Percentiles rank a stretch among this genome's conserved stretches.
Evolutionary conservation across 2,113 vertebrate genomes (phyloP).

Genomic region (Dascyllus trimaculatus): DNA sequence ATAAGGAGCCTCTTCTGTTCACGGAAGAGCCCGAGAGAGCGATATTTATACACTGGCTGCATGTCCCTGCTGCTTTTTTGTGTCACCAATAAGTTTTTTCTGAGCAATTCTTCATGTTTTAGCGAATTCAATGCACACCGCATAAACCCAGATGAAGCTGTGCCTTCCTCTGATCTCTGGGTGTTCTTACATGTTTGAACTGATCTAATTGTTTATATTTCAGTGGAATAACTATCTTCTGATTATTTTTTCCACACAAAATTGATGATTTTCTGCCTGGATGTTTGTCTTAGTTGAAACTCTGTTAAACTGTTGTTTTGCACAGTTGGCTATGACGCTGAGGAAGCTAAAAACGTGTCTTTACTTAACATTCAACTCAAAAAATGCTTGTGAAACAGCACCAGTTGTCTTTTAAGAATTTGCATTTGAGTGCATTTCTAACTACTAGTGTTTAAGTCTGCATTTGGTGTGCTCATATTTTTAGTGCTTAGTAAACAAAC

Average conservation of each 20-base stretch:
- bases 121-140: slow-evolving; percentile 25
- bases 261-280: slow-evolving; percentile 1
- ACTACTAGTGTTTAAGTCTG: too few relatives aligned
- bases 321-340: too few relatives aligned
- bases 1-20: slow-evolving; percentile 81
- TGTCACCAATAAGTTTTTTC: slow-evolving; percentile 65
- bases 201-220: slow-evolving; percentile 23
- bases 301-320: slow-evolving; percentile 30
- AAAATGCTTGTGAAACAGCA: too few relatives aligned
- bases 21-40: slow-evolving; percentile 73
- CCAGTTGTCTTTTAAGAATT: background rate
- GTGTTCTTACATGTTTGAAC: slow-evolving; percentile 7
- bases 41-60: slow-evolving; percentile 77
- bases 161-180: background rate
- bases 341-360: too few relatives aligned
- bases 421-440: background rate
- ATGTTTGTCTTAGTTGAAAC: slow-evolving; percentile 16
- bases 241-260: slow-evolving; percentile 33
- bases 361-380: too few relatives aligned
- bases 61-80: slow-evolving; percentile 65
- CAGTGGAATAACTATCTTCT: slow-evolving; percentile 2
- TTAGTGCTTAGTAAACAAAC: slow-evolving; percentile 14
- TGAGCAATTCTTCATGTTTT: slow-evolving; percentile 35
- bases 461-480: background rate
- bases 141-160: background rate